phyloP scores from a whole-genome alignment of 2,797 vertebrate genomes.

The Luscinia megarhynchos region DNA sequence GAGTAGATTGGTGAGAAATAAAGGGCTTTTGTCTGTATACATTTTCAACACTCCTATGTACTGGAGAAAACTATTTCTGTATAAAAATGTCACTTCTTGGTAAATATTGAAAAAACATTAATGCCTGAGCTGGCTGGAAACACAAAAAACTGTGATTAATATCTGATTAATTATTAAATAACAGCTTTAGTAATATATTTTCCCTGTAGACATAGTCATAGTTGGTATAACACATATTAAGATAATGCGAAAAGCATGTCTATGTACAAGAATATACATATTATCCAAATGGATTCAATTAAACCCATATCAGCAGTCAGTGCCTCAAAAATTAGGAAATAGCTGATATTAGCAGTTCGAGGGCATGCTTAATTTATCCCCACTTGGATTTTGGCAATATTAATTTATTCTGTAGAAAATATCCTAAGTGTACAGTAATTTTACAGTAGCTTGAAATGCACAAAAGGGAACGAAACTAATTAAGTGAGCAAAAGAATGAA shows the following conservation, averaged over 20 bases:
- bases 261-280: not conserved
- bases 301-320: not conserved
- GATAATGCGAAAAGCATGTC: not conserved
- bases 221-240: not conserved
- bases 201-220: not conserved
- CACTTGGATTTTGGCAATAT: not conserved
- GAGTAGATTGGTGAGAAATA: not conserved
- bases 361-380: not conserved
- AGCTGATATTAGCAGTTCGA: not conserved
- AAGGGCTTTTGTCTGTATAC: not conserved
- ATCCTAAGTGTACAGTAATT: not conserved
- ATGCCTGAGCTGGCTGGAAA: not conserved
- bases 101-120: conserved; percentile 9
- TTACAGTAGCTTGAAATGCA: not conserved
- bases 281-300: not conserved
- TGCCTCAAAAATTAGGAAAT: not conserved
- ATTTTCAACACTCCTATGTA: not conserved
- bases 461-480: not conserved
- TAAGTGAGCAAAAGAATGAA: not conserved
- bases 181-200: conserved; percentile 18
- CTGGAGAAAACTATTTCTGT: not conserved
- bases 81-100: not conserved
- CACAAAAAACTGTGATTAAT: not conserved
- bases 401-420: conserved; percentile 5
- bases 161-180: conserved; percentile 39